Evolutionary conservation across 2,113 vertebrate genomes (phyloP).

Genomic region (Daphoenositta chrysoptera): DNA sequence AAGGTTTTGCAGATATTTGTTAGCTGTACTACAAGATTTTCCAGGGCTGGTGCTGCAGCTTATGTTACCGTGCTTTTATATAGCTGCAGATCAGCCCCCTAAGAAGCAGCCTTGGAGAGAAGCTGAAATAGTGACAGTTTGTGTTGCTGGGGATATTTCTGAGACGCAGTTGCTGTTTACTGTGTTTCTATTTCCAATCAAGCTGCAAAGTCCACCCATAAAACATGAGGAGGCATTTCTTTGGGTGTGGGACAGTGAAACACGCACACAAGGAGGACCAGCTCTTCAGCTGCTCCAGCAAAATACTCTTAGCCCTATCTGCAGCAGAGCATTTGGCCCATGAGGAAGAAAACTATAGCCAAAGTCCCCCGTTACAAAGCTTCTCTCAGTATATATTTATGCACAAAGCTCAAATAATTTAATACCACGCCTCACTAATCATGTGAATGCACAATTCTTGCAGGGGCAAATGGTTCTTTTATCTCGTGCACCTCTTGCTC

Average conservation of each 20-base stretch:
- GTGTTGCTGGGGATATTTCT: slow-evolving; percentile 43
- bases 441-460: slow-evolving; percentile 44
- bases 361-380: background rate
- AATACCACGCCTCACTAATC: slow-evolving; percentile 42
- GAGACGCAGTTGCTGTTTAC: slow-evolving; percentile 48
- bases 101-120: background rate
- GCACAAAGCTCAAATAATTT: slow-evolving; percentile 55
- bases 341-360: background rate
- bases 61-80: background rate
- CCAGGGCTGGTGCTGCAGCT: slow-evolving; percentile 11
- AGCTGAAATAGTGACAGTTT: slow-evolving; percentile 49
- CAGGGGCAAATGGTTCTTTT: slow-evolving; percentile 21
- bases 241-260: background rate
- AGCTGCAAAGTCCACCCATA: slow-evolving; percentile 34
- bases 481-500: background rate
- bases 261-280: background rate
- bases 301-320: background rate
- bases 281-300: background rate
- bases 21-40: slow-evolving; percentile 26
- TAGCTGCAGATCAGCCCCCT: background rate
- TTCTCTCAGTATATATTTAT: slow-evolving; percentile 27
- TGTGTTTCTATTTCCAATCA: slow-evolving; percentile 40
- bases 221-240: slow-evolving; percentile 31
- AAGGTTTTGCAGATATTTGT: slow-evolving; percentile 39
- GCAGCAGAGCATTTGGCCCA: background rate